phyloP scores from a whole-genome alignment of 2,888 invertebrate genomes.

The Allygus modestus region DNA sequence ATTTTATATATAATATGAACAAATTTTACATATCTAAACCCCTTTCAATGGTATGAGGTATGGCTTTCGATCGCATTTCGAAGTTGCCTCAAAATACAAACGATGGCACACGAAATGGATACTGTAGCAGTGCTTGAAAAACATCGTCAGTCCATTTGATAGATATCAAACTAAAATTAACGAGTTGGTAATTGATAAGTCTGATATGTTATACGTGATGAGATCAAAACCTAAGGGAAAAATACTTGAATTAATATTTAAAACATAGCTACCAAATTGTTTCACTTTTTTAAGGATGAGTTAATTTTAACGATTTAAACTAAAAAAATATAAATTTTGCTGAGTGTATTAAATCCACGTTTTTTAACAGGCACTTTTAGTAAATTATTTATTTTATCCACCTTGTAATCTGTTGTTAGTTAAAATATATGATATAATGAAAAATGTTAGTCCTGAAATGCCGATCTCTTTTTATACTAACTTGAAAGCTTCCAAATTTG shows the following conservation, averaged over 20 bases:
- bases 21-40: slow-evolving; percentile 34
- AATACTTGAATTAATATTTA: background rate
- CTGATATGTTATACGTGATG: slow-evolving; percentile 23
- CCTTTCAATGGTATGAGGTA: slow-evolving; percentile 35
- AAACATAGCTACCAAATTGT: background rate
- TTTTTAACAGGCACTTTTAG: no score
- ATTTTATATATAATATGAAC: slow-evolving; percentile 36
- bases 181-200: background rate
- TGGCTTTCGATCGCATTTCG: background rate
- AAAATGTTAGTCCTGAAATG: no score
- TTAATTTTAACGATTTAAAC: no score
- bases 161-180: background rate
- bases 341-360: no score
- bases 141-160: slow-evolving; percentile 1
- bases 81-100: slow-evolving; percentile 4
- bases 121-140: slow-evolving; percentile 50
- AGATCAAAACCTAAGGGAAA: slow-evolving; percentile 1
- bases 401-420: no score
- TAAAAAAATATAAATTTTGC: no score
- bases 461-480: no score
- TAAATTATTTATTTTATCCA: no score
- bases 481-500: no score
- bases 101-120: slow-evolving; percentile 42
- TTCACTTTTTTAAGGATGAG: no score
- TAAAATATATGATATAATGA: no score